Evolutionary conservation across 2,113 vertebrate genomes (phyloP).

Genomic region (Cebus imitator): DNA sequence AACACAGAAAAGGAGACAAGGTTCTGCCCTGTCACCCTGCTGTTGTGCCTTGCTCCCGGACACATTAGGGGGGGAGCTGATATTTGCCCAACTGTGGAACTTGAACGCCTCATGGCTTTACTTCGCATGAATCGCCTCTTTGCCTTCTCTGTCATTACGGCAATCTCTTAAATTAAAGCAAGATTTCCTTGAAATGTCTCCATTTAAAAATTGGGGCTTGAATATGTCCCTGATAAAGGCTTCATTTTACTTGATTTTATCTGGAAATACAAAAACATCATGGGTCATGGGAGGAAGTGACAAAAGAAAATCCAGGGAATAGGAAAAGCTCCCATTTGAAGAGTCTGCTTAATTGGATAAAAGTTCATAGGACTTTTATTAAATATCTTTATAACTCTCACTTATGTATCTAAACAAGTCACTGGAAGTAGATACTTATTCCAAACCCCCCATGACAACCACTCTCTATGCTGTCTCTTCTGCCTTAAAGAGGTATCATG

Average conservation of each 20-base stretch:
- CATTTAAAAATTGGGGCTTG: not conserved
- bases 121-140: not conserved
- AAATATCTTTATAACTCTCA: not conserved
- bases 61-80: accelerated
- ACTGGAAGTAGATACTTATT: not conserved
- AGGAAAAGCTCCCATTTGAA: not conserved
- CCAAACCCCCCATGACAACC: not conserved
- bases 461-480: accelerated
- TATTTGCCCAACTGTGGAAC: not conserved
- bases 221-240: not conserved
- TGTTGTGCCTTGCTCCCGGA: not conserved
- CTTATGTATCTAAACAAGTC: not conserved
- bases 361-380: not conserved
- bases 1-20: not conserved
- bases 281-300: accelerated
- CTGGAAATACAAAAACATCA: not conserved
- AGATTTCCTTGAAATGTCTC: not conserved
- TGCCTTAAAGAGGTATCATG: not conserved
- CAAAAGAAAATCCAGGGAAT: not conserved
- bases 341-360: not conserved
- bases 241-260: not conserved
- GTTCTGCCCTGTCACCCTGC: accelerated
- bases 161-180: not conserved
- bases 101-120: accelerated
- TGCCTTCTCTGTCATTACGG: not conserved